Evolutionary conservation across 2,113 vertebrate genomes (phyloP), one percentile per base, ranked within the genome.

Genomic region (Saccopteryx bilineata): DNA sequence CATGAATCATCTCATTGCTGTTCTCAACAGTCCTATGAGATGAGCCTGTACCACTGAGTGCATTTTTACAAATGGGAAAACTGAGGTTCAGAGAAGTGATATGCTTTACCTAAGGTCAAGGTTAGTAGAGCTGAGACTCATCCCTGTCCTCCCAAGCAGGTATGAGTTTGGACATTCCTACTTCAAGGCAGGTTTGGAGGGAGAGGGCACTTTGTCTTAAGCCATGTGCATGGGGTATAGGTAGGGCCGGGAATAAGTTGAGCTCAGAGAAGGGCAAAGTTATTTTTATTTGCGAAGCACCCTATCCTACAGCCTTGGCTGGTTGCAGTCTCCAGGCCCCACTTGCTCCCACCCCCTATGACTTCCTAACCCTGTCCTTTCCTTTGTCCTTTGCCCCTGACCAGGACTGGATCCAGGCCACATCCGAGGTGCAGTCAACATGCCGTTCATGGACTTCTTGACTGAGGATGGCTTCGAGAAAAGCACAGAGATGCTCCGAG

Each of bases 331-430:
- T 17, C 83, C 12, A 5, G 68, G 50, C 5, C 48, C 17, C 31
- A 3, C 19, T 9, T 1, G 0, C 11, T 3, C 39, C 5, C 0
- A 24, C 5, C 4, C 9, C 61, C 13, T 7, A 1, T 46, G 26
- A 39, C 18, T 5, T 54, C 14, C 75, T 95, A 58, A 95, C 46
- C 69, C 96, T 60, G 90, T 11, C 11, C 88, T 95, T 87, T 31
- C 48, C 92, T 82, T 39, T 87, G 39, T 69, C 52, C 71, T 76
- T 39, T 96, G 95, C 31, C 2, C 28, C 74, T 23, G 0, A 63
- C 18, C 97, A 99, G 99, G 98, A 58, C 98, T 98, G 8, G 98
- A 98, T 69, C 99, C 99, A 0, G 99, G 99, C 50, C 99, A 99
- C 95, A 99, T 99, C 97, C 99, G 98, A 0, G 99, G 99, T 2